Evolutionary conservation across 53 echinoderm and acorn worm species (phyloP).

Genomic region (Holothuria scabra): DNA sequence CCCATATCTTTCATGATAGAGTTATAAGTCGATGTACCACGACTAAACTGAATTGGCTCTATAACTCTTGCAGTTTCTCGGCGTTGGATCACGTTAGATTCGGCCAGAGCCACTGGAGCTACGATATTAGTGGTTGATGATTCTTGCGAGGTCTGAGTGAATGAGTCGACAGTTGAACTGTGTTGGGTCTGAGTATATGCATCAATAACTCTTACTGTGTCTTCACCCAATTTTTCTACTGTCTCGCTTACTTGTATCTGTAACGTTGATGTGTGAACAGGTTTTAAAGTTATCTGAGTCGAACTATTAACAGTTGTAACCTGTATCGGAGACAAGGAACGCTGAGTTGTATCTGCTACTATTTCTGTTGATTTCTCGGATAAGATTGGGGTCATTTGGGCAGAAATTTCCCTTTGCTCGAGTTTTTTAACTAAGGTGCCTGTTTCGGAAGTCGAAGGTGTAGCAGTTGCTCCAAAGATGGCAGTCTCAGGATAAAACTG

Average conservation of each 20-base stretch:
- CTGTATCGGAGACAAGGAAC: conserved; percentile 26
- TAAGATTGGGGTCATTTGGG: conserved; percentile 8
- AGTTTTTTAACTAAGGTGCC: background rate
- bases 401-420: background rate
- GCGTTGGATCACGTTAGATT: background rate
- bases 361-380: background rate
- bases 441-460: background rate
- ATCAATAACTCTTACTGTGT: background rate
- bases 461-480: background rate
- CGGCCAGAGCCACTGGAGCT: background rate
- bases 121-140: background rate
- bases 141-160: background rate
- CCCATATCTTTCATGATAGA: conserved; percentile 26
- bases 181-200: conserved; percentile 28
- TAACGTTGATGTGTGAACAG: conserved; percentile 13
- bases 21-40: conserved; percentile 17
- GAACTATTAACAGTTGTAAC: background rate
- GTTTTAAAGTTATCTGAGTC: conserved; percentile 19
- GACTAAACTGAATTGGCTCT: conserved; percentile 11
- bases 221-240: background rate
- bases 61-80: background rate
- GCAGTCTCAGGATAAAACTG: conserved; percentile 17
- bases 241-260: conserved; percentile 44
- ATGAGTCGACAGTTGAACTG: background rate
- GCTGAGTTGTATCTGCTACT: background rate